These are phyloP conservation scores for Helleia helle DNA, from an alignment of 2,888 invertebrate species.

Conservation along the genomic window DNA sequence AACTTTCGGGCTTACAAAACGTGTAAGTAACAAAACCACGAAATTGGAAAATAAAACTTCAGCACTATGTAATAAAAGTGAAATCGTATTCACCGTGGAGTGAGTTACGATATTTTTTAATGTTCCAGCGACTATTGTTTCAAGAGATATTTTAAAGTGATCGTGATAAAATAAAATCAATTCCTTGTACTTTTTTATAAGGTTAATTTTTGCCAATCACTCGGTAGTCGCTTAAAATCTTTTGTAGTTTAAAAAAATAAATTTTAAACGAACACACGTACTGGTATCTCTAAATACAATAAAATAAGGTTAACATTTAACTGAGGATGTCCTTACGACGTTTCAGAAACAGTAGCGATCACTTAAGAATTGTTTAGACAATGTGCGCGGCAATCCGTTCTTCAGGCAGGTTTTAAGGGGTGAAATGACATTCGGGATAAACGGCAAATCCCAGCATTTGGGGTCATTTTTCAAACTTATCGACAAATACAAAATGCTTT, in stretches of 20 bases:
- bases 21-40: slow-evolving; percentile 21
- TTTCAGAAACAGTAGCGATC: slow-evolving; percentile 36
- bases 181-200: slow-evolving; percentile 24
- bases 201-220: slow-evolving; percentile 26
- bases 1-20: slow-evolving; percentile 33
- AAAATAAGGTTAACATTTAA: slow-evolving; percentile 20
- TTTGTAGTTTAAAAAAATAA: slow-evolving; percentile 33
- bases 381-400: slow-evolving; percentile 60
- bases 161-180: slow-evolving; percentile 25
- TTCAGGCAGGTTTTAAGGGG: slow-evolving; percentile 66
- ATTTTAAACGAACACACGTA: slow-evolving; percentile 31
- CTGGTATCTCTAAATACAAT: not conserved
- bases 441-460: slow-evolving; percentile 46
- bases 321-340: slow-evolving; percentile 18
- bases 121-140: slow-evolving; percentile 36
- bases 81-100: slow-evolving; percentile 17
- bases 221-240: slow-evolving; percentile 31
- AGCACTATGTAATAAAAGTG: slow-evolving; percentile 13
- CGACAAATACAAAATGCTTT: slow-evolving; percentile 12
- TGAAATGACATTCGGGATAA: slow-evolving; percentile 64
- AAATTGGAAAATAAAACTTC: slow-evolving; percentile 23
- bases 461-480: slow-evolving; percentile 63
- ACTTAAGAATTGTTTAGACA: slow-evolving; percentile 65
- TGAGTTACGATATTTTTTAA: slow-evolving; percentile 25
- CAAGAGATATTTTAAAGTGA: slow-evolving; percentile 49